These are phyloP conservation scores for Biston betularia DNA, from an alignment of 2,888 invertebrate species.

Conservation along the genomic window DNA sequence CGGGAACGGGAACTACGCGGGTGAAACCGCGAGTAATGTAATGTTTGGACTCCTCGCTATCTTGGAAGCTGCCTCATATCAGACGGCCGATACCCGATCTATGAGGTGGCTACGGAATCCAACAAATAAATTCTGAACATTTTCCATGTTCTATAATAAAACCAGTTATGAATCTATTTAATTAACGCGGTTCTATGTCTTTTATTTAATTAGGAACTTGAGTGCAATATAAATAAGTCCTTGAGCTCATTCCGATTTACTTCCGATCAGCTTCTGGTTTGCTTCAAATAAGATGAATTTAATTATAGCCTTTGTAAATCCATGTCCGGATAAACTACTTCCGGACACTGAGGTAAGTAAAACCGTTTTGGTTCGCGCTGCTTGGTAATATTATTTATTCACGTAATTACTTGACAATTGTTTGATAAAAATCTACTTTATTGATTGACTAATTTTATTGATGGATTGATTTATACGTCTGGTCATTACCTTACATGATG, in stretches of 20 bases:
- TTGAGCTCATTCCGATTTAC: conserved; percentile 22
- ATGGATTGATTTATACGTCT: too few relatives aligned
- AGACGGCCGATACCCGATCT: too few relatives aligned
- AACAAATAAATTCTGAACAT: background rate
- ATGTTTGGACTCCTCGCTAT: too few relatives aligned
- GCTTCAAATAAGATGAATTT: conserved; percentile 14
- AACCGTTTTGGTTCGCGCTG: background rate
- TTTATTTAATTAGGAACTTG: conserved; percentile 3
- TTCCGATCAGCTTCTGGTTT: conserved; percentile 25
- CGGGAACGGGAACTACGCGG: too few relatives aligned
- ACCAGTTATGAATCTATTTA: background rate
- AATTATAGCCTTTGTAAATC: conserved; percentile 12
- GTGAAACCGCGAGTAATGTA: too few relatives aligned
- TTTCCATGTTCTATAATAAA: too few relatives aligned
- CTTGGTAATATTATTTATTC: background rate
- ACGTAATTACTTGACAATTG: background rate
- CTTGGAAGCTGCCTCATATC: too few relatives aligned
- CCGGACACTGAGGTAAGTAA: conserved; percentile 7
- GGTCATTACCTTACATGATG: too few relatives aligned
- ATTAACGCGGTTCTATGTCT: background rate
- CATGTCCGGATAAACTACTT: conserved; percentile 27
- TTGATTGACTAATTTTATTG: too few relatives aligned
- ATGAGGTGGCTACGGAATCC: too few relatives aligned
- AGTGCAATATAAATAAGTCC: conserved; percentile 20
- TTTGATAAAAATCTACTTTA: background rate